These are phyloP conservation scores for Craniophora ligustri DNA, from an alignment of 2,888 invertebrate genomes.

Conservation along the genomic window DNA sequence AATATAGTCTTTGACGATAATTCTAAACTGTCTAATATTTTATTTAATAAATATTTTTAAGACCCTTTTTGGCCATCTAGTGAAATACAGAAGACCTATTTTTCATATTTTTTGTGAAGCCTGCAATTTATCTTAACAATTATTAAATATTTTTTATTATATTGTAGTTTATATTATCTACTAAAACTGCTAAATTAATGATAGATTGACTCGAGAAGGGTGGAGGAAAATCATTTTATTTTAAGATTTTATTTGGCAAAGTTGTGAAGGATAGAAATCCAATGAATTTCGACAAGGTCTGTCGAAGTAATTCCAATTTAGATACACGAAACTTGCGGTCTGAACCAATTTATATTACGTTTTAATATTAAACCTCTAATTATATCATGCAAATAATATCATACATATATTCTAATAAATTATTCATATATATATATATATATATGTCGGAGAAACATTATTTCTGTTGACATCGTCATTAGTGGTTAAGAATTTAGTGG, in stretches of 20 bases:
- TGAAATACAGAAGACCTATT: no score
- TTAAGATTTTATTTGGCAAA: conserved; percentile 32
- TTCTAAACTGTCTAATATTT: conserved; percentile 2
- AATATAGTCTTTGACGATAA: conserved; percentile 5
- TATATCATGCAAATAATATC: no score
- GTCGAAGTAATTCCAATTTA: conserved; percentile 47
- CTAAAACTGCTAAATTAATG: background rate
- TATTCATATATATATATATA: no score
- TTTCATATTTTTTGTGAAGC: no score
- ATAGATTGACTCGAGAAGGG: conserved; percentile 5
- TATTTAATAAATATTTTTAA: no score
- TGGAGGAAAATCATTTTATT: conserved; percentile 18
- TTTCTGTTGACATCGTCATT: no score
- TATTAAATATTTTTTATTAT: background rate
- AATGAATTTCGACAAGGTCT: conserved; percentile 44
- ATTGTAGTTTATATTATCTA: background rate
- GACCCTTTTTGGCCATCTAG: no score
- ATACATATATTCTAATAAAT: no score
- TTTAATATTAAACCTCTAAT: conserved; percentile 30
- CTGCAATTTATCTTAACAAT: conserved; percentile 3
- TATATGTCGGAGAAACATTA: no score
- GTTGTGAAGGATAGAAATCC: conserved; percentile 38
- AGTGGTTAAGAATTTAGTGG: no score
- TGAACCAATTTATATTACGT: conserved; percentile 24
- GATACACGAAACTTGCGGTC: conserved; percentile 38